Evolutionary conservation across 23 tunicate species (phyloP).

Genomic region (Halocynthia aurantium): DNA sequence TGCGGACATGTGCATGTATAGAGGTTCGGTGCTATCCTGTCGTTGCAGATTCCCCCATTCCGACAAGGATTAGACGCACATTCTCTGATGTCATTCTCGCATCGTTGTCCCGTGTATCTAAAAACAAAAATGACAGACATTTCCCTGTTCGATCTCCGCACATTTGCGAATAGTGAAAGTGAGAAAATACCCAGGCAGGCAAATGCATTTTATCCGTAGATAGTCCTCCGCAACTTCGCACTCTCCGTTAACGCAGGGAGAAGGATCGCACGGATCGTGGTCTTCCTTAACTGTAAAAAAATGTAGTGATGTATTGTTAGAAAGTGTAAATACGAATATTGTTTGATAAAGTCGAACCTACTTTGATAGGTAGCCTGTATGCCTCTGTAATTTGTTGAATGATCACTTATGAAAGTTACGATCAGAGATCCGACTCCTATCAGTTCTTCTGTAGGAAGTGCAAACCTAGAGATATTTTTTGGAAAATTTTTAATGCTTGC

Average conservation of each 20-base stretch:
- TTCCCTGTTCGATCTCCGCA: background rate
- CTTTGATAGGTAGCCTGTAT: constrained; percentile 65
- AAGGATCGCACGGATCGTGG: constrained; percentile 36
- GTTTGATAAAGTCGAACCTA: background rate
- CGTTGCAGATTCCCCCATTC: constrained; percentile 57
- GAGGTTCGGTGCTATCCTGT: constrained; percentile 23
- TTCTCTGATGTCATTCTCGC: constrained; percentile 44
- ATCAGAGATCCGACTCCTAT: constrained; percentile 56
- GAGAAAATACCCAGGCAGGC: constrained; percentile 40
- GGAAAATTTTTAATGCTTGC: too few species aligned
- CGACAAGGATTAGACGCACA: constrained; percentile 52
- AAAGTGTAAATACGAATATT: background rate
- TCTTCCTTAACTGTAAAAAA: constrained; percentile 17
- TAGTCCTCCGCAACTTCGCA: constrained; percentile 22
- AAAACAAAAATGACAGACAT: background rate
- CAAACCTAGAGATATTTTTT: constrained; percentile 13
- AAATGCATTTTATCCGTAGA: constrained; percentile 25
- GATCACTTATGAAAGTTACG: constrained; percentile 55
- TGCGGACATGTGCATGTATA: constrained; percentile 36
- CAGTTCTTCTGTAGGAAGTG: constrained; percentile 25
- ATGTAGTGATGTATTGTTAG: background rate
- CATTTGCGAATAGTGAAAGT: background rate
- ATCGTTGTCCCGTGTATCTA: constrained; percentile 38
- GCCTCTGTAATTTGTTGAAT: constrained; percentile 72
- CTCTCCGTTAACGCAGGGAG: constrained; percentile 35